Evolutionary conservation across 2,113 vertebrate genomes (phyloP).

Genomic region (Cynopterus brachyotis): DNA sequence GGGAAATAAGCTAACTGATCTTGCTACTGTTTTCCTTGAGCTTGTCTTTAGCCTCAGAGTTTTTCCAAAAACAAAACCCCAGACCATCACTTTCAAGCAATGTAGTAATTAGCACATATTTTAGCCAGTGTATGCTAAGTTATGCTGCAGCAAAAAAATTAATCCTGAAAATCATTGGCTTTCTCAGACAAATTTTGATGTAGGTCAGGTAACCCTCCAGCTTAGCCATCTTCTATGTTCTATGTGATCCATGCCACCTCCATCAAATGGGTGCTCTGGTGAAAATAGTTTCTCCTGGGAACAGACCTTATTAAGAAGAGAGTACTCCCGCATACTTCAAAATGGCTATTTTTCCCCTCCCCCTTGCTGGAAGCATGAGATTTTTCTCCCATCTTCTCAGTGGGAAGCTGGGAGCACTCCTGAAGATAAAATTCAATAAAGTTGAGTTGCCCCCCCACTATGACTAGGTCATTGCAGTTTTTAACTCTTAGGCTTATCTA

Average conservation of each 20-base stretch:
- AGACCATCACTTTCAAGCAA: neutral
- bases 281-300: neutral
- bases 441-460: rapidly evolving
- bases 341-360: neutral
- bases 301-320: neutral
- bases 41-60: neutral
- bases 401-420: neutral
- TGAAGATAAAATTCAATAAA: neutral
- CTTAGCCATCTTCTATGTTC: rapidly evolving
- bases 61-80: neutral
- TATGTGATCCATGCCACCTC: neutral
- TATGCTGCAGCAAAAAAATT: neutral
- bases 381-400: neutral
- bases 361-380: neutral
- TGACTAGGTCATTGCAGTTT: neutral
- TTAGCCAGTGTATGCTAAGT: neutral
- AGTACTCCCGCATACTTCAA: neutral
- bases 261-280: neutral
- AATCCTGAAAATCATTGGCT: neutral
- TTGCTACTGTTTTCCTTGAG: neutral
- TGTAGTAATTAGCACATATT: neutral
- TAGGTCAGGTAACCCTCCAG: neutral
- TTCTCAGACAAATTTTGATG: neutral
- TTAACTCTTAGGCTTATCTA: neutral
- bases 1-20: neutral